phyloP scores from a whole-genome alignment of 2,797 vertebrate species.

The Poeciliopsis gracilis region DNA sequence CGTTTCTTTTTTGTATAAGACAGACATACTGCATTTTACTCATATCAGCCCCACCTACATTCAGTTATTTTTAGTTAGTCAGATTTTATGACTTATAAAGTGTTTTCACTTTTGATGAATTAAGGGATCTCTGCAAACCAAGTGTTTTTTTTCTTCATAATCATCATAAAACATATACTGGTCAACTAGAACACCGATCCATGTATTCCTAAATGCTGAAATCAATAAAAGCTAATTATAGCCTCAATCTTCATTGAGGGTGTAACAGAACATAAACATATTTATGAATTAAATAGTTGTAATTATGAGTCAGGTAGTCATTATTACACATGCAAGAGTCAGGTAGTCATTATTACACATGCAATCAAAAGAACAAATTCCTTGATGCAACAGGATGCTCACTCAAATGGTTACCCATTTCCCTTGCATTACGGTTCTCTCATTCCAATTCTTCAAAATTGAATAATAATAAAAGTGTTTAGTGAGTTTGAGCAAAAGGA shows the following conservation, averaged over 20 bases:
- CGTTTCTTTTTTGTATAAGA: no score
- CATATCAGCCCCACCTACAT: not conserved
- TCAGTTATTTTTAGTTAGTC: not conserved
- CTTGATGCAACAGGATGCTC: constrained; percentile 2
- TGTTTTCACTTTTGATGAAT: not conserved
- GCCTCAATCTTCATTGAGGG: not conserved
- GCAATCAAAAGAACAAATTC: not conserved
- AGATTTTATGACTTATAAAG: not conserved
- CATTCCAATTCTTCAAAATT: not conserved
- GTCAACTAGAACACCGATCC: not conserved
- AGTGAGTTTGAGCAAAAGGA: constrained; percentile 5
- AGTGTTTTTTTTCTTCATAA: not conserved
- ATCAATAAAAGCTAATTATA: not conserved
- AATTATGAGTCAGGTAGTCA: not conserved
- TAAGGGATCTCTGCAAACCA: not conserved
- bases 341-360: not conserved
- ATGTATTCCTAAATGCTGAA: not conserved
- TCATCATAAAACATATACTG: not conserved
- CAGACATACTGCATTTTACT: no score
- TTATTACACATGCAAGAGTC: not conserved
- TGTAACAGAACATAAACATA: not conserved
- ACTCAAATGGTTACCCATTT: not conserved
- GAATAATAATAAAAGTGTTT: not conserved
- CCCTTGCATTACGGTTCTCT: not conserved
- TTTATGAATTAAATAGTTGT: not conserved